A percentile compares a stretch with the other conserved stretches of the same genome.
phyloP scores from a whole-genome alignment of 2,888 invertebrate genomes.

The Mythimna lalbum region DNA sequence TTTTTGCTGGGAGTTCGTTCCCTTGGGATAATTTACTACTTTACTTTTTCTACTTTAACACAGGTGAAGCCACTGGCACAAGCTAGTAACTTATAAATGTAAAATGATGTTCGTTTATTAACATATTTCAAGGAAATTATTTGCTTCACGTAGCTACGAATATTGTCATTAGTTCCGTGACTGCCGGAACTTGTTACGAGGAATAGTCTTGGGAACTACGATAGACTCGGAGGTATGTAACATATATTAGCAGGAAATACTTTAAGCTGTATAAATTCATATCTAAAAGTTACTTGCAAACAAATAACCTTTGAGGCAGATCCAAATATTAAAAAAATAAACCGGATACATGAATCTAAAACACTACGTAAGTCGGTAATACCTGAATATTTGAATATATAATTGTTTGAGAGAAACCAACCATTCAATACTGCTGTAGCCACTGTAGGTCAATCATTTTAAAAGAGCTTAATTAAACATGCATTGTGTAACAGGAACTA shows the following conservation, averaged over 20 bases:
- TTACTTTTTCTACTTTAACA: too few species aligned
- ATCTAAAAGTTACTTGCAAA: not conserved
- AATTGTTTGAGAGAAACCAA: not conserved
- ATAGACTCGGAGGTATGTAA: not conserved
- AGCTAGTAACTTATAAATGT: not conserved
- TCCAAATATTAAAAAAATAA: not conserved
- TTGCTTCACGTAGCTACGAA: not conserved
- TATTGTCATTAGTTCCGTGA: slow-evolving; percentile 5
- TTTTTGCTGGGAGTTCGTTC: too few species aligned
- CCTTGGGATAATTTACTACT: too few species aligned
- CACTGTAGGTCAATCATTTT: slow-evolving; percentile 5
- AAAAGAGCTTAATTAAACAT: slow-evolving; percentile 14
- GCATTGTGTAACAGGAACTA: slow-evolving; percentile 50
- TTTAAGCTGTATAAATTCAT: too few species aligned
- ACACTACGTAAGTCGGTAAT: not conserved
- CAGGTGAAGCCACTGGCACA: too few species aligned
- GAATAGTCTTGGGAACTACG: not conserved
- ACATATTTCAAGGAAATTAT: not conserved
- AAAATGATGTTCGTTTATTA: not conserved
- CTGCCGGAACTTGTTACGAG: slow-evolving; percentile 7
- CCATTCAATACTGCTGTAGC: not conserved
- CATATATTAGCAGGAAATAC: not conserved
- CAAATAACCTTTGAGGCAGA: too few species aligned
- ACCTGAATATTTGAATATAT: slow-evolving; percentile 1
- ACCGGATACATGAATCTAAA: not conserved